Conservation (phyloP, 2,797 vertebrate genomes). For the Nyctalus aviator region DNA sequence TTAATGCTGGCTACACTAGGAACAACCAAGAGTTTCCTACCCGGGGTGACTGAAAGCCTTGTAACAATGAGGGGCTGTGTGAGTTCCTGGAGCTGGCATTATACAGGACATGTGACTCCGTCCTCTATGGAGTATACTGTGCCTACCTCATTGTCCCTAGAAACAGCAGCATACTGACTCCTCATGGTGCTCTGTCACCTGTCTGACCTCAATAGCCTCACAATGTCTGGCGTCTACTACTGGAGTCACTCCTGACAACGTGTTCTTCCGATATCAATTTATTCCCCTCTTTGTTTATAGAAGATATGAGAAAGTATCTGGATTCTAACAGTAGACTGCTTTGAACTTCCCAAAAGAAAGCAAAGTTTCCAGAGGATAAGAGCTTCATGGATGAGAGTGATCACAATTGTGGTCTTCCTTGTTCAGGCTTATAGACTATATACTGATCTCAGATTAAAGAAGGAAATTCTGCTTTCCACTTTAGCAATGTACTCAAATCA, state of each 20-base stretch:
- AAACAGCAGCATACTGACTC: background rate
- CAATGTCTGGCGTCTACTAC: background rate
- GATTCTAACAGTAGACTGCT: background rate
- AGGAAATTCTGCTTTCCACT: background rate
- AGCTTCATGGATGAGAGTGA: background rate
- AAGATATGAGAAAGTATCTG: background rate
- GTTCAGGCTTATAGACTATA: background rate
- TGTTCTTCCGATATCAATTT: background rate
- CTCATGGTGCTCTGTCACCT: background rate
- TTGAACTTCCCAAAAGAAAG: background rate
- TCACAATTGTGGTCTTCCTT: background rate
- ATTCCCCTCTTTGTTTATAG: constrained; percentile 18
- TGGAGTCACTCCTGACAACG: background rate
- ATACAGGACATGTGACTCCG: background rate
- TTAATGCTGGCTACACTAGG: background rate
- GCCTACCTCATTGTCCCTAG: background rate
- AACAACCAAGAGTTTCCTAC: background rate
- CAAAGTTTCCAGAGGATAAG: background rate
- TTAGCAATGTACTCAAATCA: background rate
- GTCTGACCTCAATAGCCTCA: background rate
- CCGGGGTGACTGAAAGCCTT: background rate
- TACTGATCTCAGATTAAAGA: background rate
- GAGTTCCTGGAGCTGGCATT: background rate
- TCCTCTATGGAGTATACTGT: background rate
- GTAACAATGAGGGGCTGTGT: background rate